Evolutionary conservation across 2,888 invertebrate species (phyloP).

Genomic region (Drosophila ustulata): DNA sequence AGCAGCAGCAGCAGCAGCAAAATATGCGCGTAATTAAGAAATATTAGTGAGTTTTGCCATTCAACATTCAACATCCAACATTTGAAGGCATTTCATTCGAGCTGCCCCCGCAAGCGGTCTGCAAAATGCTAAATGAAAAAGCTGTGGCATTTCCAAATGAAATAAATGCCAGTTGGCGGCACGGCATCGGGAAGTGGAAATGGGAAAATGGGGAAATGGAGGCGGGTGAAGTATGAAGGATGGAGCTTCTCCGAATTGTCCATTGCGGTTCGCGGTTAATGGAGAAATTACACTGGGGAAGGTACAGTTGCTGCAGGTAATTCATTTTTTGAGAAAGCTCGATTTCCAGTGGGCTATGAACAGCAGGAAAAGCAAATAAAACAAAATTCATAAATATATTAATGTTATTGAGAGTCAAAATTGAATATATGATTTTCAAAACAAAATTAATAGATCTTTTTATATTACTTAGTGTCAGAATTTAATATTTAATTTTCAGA

Average conservation of each 20-base stretch:
- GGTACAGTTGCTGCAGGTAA: constrained; percentile 20
- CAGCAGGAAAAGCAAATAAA: not conserved
- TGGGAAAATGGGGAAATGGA: not conserved
- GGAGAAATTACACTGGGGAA: constrained; percentile 13
- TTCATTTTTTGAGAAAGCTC: not conserved
- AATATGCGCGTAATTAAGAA: constrained; percentile 79
- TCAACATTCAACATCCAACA: constrained; percentile 33
- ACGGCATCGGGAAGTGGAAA: not conserved
- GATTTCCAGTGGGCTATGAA: not conserved
- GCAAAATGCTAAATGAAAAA: constrained; percentile 51
- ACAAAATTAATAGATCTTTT: too few relatives aligned
- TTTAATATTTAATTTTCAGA: too few relatives aligned
- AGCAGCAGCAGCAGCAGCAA: constrained; percentile 31
- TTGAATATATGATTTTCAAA: too few relatives aligned
- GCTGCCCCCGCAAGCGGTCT: constrained; percentile 12
- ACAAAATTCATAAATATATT: too few relatives aligned
- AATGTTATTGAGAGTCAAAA: too few relatives aligned
- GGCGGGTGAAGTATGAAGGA: not conserved
- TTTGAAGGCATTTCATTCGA: constrained; percentile 45
- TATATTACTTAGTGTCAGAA: too few relatives aligned
- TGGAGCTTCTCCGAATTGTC: constrained; percentile 25
- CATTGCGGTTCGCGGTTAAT: constrained; percentile 24
- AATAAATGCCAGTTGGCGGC: constrained; percentile 30
- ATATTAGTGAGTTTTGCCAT: constrained; percentile 69
- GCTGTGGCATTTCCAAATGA: constrained; percentile 62